Conservation (phyloP, 2,888 invertebrate genomes). For the Mechanitis messenoides region DNA sequence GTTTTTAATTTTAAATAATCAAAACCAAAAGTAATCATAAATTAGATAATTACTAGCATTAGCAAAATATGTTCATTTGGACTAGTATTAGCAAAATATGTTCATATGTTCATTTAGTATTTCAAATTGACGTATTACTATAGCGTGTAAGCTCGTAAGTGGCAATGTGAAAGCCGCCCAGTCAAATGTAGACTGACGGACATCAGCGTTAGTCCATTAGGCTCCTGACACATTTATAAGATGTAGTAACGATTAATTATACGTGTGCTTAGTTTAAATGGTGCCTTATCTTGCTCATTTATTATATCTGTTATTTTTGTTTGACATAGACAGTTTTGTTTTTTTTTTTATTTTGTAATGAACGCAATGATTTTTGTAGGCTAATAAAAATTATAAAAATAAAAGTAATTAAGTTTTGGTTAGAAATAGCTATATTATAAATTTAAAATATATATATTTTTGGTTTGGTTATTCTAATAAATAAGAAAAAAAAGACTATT, state of each 20-base stretch:
- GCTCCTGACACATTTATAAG: constrained; percentile 23
- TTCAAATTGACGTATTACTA: constrained; percentile 34
- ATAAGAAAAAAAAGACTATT: no score
- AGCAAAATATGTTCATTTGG: no score
- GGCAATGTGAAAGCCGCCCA: constrained; percentile 67
- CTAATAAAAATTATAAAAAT: no score
- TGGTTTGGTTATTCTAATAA: no score
- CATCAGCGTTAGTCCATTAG: constrained; percentile 69
- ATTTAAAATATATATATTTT: no score
- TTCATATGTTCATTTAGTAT: constrained; percentile 28
- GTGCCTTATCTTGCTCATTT: not conserved
- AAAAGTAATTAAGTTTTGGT: no score
- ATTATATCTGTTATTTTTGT: no score
- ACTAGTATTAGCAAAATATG: constrained; percentile 27
- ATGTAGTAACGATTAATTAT: constrained; percentile 20
- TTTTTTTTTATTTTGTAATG: no score
- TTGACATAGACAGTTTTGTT: no score
- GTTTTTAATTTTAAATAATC: no score
- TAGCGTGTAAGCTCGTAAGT: constrained; percentile 48
- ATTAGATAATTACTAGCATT: not conserved
- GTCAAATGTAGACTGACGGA: constrained; percentile 74
- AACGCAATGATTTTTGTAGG: no score
- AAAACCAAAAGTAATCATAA: not conserved
- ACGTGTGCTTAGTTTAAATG: constrained; percentile 1
- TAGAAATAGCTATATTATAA: no score